Evolutionary conservation across 1,140 invertebrate species (phyloP).

Genomic region (Chionoecetes opilio): DNA sequence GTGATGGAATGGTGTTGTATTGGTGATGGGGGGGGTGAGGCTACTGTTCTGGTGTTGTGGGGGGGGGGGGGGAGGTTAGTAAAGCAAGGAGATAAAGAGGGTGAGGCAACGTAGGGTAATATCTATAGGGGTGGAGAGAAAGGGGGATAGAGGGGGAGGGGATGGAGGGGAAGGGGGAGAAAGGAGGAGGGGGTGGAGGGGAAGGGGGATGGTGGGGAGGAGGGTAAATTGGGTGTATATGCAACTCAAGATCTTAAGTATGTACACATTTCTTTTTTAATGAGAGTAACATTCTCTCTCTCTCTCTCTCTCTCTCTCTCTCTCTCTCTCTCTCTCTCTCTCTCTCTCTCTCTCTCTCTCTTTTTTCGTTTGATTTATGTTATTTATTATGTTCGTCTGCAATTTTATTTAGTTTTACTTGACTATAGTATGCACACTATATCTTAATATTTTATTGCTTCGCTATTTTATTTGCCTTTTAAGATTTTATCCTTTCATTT

Average conservation of each 20-base stretch:
- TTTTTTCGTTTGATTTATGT: too few species aligned
- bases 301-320: constrained; percentile 32
- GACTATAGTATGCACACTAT: too few species aligned
- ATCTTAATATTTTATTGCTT: too few species aligned
- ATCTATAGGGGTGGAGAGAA: background rate
- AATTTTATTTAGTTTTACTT: too few species aligned
- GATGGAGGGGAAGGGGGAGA: background rate
- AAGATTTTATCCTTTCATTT: too few species aligned
- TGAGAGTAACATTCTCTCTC: background rate
- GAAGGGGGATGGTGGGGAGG: background rate
- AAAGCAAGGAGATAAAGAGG: background rate
- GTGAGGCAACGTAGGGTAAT: background rate
- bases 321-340: too few species aligned
- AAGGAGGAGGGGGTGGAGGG: background rate
- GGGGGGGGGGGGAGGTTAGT: background rate
- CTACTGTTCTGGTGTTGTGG: too few species aligned
- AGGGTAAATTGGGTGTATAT: background rate
- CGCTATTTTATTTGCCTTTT: too few species aligned
- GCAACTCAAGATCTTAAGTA: background rate
- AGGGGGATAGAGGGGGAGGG: background rate
- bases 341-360: too few species aligned
- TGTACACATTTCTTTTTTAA: background rate
- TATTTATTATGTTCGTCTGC: too few species aligned
- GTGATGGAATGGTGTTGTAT: too few species aligned
- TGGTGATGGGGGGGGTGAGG: too few species aligned